phyloP scores from a whole-genome alignment of 2,888 invertebrate genomes.

The Taphrorychus bicolor region DNA sequence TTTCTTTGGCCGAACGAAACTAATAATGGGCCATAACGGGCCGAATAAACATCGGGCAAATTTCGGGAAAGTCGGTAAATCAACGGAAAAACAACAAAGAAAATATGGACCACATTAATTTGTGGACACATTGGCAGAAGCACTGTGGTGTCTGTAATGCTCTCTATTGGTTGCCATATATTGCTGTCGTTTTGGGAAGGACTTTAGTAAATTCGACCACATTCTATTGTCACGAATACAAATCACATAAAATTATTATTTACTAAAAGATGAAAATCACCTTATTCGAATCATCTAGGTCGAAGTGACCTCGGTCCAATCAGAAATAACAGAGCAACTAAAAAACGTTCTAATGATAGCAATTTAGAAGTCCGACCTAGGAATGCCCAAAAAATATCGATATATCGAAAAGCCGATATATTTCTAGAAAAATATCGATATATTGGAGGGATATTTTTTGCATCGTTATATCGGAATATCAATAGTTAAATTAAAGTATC shows the following conservation, averaged over 20 bases:
- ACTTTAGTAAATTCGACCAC: slow-evolving; percentile 14
- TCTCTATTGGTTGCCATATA: slow-evolving; percentile 56
- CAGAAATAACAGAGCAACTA: too few species aligned
- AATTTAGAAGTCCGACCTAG: too few species aligned
- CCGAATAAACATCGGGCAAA: slow-evolving; percentile 28
- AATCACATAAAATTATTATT: too few species aligned
- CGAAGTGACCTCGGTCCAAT: neutral
- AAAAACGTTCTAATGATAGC: too few species aligned
- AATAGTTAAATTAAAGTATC: too few species aligned
- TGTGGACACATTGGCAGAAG: slow-evolving; percentile 38
- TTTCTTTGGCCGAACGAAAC: slow-evolving; percentile 10
- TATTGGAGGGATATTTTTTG: too few species aligned
- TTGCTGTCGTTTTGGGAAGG: slow-evolving; percentile 45
- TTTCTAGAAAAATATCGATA: too few species aligned
- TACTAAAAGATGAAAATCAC: neutral
- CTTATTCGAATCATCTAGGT: neutral
- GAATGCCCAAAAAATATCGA: too few species aligned
- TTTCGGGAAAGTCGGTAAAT: slow-evolving; percentile 29
- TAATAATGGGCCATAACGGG: slow-evolving; percentile 23
- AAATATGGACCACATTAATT: slow-evolving; percentile 37
- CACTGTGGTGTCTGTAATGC: slow-evolving; percentile 49
- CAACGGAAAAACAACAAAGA: slow-evolving; percentile 31
- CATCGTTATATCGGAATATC: too few species aligned
- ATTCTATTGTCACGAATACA: neutral
- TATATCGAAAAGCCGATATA: too few species aligned